Conservation (phyloP, 2,797 vertebrate genomes). For the Molossus molossus region DNA sequence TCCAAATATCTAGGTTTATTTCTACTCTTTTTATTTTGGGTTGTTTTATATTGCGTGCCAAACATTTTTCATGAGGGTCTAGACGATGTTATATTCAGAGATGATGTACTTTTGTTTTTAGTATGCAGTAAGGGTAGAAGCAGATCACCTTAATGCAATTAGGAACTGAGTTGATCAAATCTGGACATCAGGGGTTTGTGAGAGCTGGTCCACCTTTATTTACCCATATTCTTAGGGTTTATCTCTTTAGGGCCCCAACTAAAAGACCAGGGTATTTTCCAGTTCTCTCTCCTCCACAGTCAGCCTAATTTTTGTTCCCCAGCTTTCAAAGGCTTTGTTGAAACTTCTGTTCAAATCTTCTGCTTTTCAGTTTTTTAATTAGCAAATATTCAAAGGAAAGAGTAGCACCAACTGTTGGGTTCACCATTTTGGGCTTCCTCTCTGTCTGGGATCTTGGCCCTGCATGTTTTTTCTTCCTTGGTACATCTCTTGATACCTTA, state of each 20-base stretch:
- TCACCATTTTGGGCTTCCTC: background rate
- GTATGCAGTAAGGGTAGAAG: background rate
- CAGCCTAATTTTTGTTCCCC: background rate
- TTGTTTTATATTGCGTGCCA: background rate
- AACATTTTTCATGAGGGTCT: constrained; percentile 8
- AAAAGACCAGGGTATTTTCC: background rate
- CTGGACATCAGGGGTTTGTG: background rate
- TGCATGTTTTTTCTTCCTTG: background rate
- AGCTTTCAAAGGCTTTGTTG: background rate
- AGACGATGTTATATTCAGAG: background rate
- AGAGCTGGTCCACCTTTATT: background rate
- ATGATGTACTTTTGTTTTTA: background rate
- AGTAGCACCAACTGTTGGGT: background rate
- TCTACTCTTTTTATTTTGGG: background rate
- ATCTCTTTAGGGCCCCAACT: background rate
- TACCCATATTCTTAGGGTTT: background rate
- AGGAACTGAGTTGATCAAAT: background rate
- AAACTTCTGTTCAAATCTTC: background rate
- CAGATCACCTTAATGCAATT: background rate
- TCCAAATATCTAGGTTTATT: background rate
- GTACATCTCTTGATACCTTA: background rate
- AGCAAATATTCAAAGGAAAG: background rate
- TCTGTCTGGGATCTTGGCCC: background rate
- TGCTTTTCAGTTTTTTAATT: background rate
- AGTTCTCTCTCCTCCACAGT: background rate